Evolutionary conservation across 2,888 invertebrate genomes (phyloP).

Genomic region (Archips crataeganus): DNA sequence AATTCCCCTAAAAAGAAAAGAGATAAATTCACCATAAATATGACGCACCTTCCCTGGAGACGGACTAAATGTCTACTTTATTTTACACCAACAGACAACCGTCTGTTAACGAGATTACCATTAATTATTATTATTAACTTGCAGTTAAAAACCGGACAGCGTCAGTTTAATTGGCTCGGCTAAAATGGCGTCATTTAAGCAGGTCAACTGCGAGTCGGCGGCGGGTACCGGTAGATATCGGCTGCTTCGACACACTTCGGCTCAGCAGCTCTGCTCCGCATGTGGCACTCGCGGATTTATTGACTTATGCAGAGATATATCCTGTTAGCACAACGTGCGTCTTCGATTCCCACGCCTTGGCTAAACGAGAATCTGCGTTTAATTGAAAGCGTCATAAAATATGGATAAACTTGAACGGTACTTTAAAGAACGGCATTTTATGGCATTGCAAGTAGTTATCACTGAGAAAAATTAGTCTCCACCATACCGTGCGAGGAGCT

Average conservation of each 20-base stretch:
- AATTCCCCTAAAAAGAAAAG: not conserved
- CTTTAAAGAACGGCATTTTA: not conserved
- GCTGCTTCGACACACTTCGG: conserved; percentile 55
- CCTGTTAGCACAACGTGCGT: conserved; percentile 41
- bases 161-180: conserved; percentile 59
- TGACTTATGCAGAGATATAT: conserved; percentile 48
- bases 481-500: not conserved
- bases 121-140: conserved; percentile 27
- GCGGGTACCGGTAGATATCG: conserved; percentile 40
- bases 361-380: conserved; percentile 3
- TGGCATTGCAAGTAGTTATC: not conserved
- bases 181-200: conserved; percentile 68
- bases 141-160: conserved; percentile 47
- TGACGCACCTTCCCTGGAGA: conserved; percentile 13
- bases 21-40: conserved; percentile 26
- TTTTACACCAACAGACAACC: not conserved
- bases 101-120: conserved; percentile 37
- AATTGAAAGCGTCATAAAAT: conserved; percentile 3
- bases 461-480: not conserved
- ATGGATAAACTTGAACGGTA: conserved; percentile 4
- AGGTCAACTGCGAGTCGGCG: conserved; percentile 60
- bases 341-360: conserved; percentile 16
- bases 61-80: conserved; percentile 19
- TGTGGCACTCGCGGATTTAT: conserved; percentile 55
- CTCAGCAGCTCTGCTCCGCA: conserved; percentile 65